phyloP scores from a whole-genome alignment of 2,888 invertebrate genomes.

The Polyploca ridens region DNA sequence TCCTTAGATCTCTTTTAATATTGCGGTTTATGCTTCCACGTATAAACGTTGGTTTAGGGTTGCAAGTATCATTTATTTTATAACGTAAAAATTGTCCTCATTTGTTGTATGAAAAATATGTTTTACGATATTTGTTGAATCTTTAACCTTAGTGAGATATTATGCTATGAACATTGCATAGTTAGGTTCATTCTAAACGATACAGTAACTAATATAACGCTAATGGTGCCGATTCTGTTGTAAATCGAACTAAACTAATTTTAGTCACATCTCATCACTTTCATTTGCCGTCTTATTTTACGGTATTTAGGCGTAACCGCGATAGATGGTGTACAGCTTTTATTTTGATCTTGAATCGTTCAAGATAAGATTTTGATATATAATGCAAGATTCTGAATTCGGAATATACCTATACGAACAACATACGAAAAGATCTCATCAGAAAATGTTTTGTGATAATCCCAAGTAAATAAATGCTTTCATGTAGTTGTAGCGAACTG shows the following conservation, averaged over 20 bases:
- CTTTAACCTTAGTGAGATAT: background rate
- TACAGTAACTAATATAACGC: too few relatives aligned
- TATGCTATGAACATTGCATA: too few relatives aligned
- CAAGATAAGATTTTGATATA: too few relatives aligned
- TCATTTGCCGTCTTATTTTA: too few relatives aligned
- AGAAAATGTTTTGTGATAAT: background rate
- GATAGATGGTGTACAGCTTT: too few relatives aligned
- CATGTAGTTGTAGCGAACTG: slow-evolving; percentile 12
- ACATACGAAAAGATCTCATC: background rate
- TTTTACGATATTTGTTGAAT: slow-evolving; percentile 1
- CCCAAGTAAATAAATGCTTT: background rate
- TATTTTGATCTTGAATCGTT: too few relatives aligned
- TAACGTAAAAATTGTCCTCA: slow-evolving; percentile 34
- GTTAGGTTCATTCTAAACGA: too few relatives aligned
- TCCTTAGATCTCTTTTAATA: slow-evolving; percentile 71
- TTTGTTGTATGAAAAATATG: slow-evolving; percentile 21
- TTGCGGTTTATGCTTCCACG: slow-evolving; percentile 39
- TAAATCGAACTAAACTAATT: too few relatives aligned
- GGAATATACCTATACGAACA: background rate
- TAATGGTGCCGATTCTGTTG: too few relatives aligned
- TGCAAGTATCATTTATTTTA: slow-evolving; percentile 30
- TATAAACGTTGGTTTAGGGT: slow-evolving; percentile 29
- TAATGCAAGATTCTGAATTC: background rate
- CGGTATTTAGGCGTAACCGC: too few relatives aligned
- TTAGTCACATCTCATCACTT: too few relatives aligned